Evolutionary conservation across 35 echinoderm and acorn worm genomes (phyloP), one percentile per base, ranked within the genome.

Genomic region (Apostichopus californicus): DNA sequence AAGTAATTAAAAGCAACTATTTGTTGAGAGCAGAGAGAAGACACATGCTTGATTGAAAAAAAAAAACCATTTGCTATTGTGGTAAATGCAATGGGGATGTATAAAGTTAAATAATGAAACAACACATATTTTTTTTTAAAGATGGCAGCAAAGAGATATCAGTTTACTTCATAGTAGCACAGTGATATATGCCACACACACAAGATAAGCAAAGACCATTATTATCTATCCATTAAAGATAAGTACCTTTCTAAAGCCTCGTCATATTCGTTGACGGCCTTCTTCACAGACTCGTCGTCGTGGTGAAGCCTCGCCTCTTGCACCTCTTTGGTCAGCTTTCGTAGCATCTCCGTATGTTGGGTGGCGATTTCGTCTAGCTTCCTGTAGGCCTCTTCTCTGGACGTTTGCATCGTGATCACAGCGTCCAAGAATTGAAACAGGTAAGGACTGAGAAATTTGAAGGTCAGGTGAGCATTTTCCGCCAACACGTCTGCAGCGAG

Each of bases 381-480:
- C 6, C 97, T 93, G 73, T 99, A 99, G 0, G 97, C 97, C 68
- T 99, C 97, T 70, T 99, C 97, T 64, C 89, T 92, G 1, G 97
- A 92, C 7, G 97, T 99, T 58, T 99, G 97, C 93, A 96, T 96
- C 12, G 97, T 99, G 79, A 99, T 96, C n/a, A 99, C 95, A 46
- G 97, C 93, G 56, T 99, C 97, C 61, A 99, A 68, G 95, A 99
- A 99, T 75, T 96, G 93, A 68, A 95, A 99, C 57, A 95, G 95
- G 68, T 99, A 99, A 89, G 96, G 95, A 21, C 80, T 96, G 17
- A 99, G 83, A 78, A 83, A 99, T 55, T 99, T 99, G 93, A 99
- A 99, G 60, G 97, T 99, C 25, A 99, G 93, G 79, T 99, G 97
- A 14, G 97, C 95, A 73, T 99, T 99, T 79, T 99, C 97, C 77